Conservation (phyloP, 1,140 invertebrate genomes). For the Apis laboriosa region DNA sequence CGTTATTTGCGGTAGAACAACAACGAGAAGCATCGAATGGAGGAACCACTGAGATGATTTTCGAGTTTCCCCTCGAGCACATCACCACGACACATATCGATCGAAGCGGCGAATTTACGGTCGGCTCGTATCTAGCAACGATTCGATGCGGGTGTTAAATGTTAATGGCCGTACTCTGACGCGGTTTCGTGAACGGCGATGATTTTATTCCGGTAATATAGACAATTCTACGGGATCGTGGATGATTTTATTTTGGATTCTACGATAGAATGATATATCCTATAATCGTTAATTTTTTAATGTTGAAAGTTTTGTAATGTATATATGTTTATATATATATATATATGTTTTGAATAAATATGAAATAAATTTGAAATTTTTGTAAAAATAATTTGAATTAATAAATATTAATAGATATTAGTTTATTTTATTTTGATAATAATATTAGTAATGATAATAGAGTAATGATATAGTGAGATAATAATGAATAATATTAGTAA, state of each 20-base stretch:
- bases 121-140: constrained; percentile 51
- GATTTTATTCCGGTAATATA: constrained; percentile 8
- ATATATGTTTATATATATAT: too few species aligned
- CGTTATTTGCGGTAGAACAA: neutral
- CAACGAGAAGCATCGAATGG: neutral
- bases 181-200: constrained; percentile 14
- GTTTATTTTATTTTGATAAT: too few species aligned
- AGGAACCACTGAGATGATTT: constrained; percentile 33
- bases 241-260: neutral
- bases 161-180: constrained; percentile 58
- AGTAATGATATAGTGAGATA: too few species aligned
- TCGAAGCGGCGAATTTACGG: constrained; percentile 61
- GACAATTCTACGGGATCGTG: too few species aligned
- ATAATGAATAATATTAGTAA: too few species aligned
- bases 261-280: neutral
- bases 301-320: neutral
- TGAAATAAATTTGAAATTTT: too few species aligned
- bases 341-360: too few species aligned
- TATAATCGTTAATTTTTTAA: neutral
- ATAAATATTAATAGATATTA: too few species aligned
- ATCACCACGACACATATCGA: constrained; percentile 54
- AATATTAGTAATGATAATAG: too few species aligned
- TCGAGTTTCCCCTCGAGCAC: constrained; percentile 25
- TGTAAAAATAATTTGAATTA: too few species aligned
- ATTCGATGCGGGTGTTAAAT: constrained; percentile 69